phyloP scores from a whole-genome alignment of 2,797 vertebrate genomes.

The Peromyscus attwateri region DNA sequence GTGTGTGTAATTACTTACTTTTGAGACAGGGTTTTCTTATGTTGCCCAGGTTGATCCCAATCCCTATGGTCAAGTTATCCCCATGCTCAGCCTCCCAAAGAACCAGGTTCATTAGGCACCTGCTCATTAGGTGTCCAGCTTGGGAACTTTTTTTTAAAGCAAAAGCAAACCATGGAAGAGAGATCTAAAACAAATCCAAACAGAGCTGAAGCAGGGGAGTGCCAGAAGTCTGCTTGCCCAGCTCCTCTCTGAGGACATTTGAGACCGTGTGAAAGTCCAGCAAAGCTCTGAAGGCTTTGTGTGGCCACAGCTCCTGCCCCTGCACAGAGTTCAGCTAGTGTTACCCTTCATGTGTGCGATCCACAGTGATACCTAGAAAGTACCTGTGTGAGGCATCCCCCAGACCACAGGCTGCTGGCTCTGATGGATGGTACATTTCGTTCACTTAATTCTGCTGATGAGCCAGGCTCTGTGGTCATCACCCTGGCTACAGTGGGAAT shows the following conservation, averaged over 20 bases:
- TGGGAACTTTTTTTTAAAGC: not conserved
- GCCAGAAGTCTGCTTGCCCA: not conserved
- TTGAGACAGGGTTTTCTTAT: not conserved
- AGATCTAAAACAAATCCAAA: not conserved
- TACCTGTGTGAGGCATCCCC: rapidly evolving
- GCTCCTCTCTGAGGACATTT: not conserved
- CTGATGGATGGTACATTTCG: rapidly evolving
- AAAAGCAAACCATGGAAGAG: not conserved
- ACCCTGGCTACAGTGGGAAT: not conserved
- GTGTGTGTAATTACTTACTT: not conserved
- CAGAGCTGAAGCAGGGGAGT: not conserved
- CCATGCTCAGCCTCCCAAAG: not conserved
- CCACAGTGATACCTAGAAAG: rapidly evolving
- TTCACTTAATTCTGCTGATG: rapidly evolving
- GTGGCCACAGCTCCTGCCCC: not conserved
- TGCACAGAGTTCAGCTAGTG: not conserved
- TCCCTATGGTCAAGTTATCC: not conserved
- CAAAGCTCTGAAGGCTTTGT: not conserved
- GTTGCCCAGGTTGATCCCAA: not conserved
- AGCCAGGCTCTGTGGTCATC: rapidly evolving
- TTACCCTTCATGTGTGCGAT: not conserved
- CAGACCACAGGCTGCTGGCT: not conserved
- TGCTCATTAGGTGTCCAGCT: not conserved
- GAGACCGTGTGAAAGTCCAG: not conserved
- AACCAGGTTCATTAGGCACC: not conserved